These are phyloP conservation scores for Phyllotis vaccarum DNA, from an alignment of 2,797 vertebrate species.

Conservation along the genomic window DNA sequence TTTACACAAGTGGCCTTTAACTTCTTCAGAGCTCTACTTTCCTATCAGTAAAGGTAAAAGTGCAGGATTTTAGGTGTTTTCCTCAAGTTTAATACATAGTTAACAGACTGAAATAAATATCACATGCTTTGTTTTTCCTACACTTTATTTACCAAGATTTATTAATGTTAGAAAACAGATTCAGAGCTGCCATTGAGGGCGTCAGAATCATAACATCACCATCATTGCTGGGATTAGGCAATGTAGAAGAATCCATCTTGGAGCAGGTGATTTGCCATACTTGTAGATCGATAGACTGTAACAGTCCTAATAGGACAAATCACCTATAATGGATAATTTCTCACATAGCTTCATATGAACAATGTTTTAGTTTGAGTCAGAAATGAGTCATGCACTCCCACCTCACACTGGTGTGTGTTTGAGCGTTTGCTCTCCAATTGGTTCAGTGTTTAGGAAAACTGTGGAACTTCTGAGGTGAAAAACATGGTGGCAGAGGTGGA, in stretches of 20 bases:
- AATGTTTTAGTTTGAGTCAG: not conserved
- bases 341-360: not conserved
- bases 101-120: too few species aligned
- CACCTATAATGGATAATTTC: not conserved
- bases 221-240: not conserved
- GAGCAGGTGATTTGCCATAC: not conserved
- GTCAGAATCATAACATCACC: not conserved
- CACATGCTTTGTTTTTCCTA: not conserved
- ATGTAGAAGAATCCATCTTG: conserved; percentile 4
- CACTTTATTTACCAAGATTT: not conserved
- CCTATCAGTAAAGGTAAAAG: conserved; percentile 23
- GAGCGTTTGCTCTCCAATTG: not conserved
- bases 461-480: not conserved
- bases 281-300: not conserved
- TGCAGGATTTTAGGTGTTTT: not conserved
- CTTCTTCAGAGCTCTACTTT: not conserved
- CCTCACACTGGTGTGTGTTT: not conserved
- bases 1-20: not conserved
- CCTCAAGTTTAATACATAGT: conserved; percentile 16
- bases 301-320: not conserved
- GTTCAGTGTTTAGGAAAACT: not conserved
- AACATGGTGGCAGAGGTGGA: not conserved
- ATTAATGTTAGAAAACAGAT: not conserved
- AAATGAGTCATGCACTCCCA: not conserved
- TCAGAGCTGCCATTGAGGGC: not conserved